These are phyloP conservation scores for Pseudochromis fuscus DNA, from an alignment of 2,797 vertebrate species.

Conservation along the genomic window DNA sequence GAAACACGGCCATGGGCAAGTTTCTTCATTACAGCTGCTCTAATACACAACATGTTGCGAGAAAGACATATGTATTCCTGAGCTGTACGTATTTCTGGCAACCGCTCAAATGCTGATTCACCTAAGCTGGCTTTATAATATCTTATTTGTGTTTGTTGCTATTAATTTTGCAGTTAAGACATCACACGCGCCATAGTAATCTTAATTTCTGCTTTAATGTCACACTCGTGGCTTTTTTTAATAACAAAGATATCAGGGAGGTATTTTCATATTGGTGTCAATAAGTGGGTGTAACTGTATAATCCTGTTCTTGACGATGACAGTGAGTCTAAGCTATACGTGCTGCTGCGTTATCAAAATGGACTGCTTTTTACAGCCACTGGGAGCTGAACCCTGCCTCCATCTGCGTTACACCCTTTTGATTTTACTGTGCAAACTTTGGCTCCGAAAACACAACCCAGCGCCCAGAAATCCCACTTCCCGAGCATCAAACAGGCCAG, in stretches of 20 bases:
- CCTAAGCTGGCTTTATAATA: conserved; percentile 28
- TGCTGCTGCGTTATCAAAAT: conserved; percentile 58
- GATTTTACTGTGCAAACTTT: conserved; percentile 65
- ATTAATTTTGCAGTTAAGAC: conserved; percentile 35
- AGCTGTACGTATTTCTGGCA: conserved; percentile 47
- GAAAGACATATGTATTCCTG: conserved; percentile 41
- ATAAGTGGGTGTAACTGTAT: conserved; percentile 59
- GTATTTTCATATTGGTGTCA: conserved; percentile 42
- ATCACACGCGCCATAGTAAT: conserved; percentile 19
- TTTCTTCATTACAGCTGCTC: conserved; percentile 46
- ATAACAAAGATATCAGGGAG: conserved; percentile 40
- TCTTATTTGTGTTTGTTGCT: conserved; percentile 6
- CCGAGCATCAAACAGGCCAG: conserved; percentile 61
- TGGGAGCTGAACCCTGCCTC: conserved; percentile 52
- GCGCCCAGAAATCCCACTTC: conserved; percentile 61
- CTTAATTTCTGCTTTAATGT: conserved; percentile 46
- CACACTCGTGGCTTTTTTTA: conserved; percentile 18
- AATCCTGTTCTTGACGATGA: conserved; percentile 63
- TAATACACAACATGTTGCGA: conserved; percentile 13
- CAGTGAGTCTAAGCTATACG: conserved; percentile 58
- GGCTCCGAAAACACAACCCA: conserved; percentile 47
- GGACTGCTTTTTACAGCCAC: conserved; percentile 43
- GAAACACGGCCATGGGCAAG: conserved; percentile 54
- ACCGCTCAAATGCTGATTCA: conserved; percentile 43
- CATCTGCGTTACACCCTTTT: conserved; percentile 67